Conservation (phyloP, 2,113 vertebrate genomes). For the Dromaius novaehollandiae region DNA sequence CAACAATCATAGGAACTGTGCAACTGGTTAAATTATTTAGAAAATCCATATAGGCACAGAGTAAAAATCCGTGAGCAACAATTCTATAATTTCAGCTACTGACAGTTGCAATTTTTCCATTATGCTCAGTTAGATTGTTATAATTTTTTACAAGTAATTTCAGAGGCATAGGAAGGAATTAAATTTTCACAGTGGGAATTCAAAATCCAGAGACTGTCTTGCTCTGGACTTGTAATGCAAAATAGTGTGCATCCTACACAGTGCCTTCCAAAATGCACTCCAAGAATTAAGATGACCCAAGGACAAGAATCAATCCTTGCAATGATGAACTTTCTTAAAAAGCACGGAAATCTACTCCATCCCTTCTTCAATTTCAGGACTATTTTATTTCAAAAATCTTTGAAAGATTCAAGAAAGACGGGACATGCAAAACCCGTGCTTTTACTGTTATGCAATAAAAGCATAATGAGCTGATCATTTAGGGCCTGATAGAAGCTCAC, state of each 20-base stretch:
- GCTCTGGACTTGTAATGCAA: not conserved
- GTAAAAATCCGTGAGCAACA: constrained; percentile 37
- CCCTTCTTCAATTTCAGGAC: not conserved
- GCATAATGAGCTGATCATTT: not conserved
- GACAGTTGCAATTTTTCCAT: not conserved
- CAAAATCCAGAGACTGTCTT: not conserved
- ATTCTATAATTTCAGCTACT: not conserved
- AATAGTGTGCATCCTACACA: not conserved
- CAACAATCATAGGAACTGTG: not conserved
- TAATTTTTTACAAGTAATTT: not conserved
- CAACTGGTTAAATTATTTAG: not conserved
- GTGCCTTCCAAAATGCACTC: not conserved
- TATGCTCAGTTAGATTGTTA: not conserved
- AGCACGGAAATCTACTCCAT: constrained; percentile 16
- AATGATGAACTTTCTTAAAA: not conserved
- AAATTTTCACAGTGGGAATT: not conserved
- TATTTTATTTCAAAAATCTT: not conserved
- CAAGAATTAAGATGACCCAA: not conserved
- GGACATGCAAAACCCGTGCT: constrained; percentile 43
- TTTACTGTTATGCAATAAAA: constrained; percentile 31
- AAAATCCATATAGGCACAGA: not conserved
- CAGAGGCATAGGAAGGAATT: not conserved
- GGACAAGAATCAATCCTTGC: not conserved
- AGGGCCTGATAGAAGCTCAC: constrained; percentile 31
- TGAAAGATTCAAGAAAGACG: not conserved